phyloP scores from a whole-genome alignment of 2,888 invertebrate species.

The Gisinianus flammeolus region DNA sequence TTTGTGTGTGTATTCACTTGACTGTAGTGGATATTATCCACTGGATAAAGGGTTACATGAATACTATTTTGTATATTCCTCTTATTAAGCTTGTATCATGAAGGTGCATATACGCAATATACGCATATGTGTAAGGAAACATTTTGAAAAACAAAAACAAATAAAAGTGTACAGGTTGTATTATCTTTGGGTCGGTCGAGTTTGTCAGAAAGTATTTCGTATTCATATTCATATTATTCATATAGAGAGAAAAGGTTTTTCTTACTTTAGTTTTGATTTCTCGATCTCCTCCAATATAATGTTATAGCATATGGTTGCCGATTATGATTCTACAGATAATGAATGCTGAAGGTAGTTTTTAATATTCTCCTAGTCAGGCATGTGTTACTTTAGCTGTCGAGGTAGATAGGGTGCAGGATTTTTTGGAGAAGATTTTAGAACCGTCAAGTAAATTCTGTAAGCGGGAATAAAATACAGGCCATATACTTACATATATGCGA shows the following conservation, averaged over 20 bases:
- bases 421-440: slow-evolving; percentile 1
- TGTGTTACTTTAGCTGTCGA: not conserved
- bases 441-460: slow-evolving; percentile 22
- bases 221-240: not conserved
- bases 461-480: not conserved
- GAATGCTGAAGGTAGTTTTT: not conserved
- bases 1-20: not conserved
- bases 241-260: not conserved
- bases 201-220: not conserved
- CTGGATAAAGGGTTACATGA: too few species aligned
- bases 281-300: not conserved
- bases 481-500: not conserved
- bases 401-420: not conserved
- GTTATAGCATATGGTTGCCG: not conserved
- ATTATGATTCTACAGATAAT: not conserved
- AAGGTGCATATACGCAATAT: too few species aligned
- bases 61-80: too few species aligned
- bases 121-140: too few species aligned
- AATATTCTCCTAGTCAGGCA: not conserved
- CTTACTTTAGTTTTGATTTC: not conserved
- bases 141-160: slow-evolving; percentile 19
- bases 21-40: too few species aligned
- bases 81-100: too few species aligned
- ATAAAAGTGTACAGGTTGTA: slow-evolving; percentile 16
- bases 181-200: too few species aligned